A percentile compares a stretch with the other conserved stretches of the same genome.
Evolutionary conservation across 2,888 invertebrate genomes (phyloP).

Genomic region (Meliscaeva auricollis): DNA sequence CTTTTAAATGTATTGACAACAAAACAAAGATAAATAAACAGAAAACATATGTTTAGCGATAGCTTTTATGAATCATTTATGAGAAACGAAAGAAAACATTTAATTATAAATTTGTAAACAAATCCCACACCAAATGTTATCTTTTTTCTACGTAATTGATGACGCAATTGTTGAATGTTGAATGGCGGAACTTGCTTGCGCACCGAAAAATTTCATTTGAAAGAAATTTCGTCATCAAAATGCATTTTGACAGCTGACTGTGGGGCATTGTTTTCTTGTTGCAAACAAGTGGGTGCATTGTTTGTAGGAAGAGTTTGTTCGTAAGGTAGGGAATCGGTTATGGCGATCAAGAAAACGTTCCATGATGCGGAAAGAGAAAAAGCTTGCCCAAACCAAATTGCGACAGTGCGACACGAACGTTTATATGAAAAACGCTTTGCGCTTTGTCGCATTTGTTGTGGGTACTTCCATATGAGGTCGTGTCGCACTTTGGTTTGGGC

Average conservation of each 20-base stretch:
- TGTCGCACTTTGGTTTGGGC: too few species aligned
- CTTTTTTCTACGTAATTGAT: constrained; percentile 25
- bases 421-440: too few species aligned
- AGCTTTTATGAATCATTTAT: constrained; percentile 56
- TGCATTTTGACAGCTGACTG: constrained; percentile 43
- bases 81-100: constrained; percentile 42
- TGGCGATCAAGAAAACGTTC: too few species aligned
- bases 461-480: too few species aligned
- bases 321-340: not conserved
- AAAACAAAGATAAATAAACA: constrained; percentile 54
- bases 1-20: not conserved
- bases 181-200: constrained; percentile 2
- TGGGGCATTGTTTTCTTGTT: constrained; percentile 37
- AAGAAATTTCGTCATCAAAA: constrained; percentile 17
- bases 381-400: too few species aligned
- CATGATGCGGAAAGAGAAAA: too few species aligned
- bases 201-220: constrained; percentile 15
- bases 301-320: constrained; percentile 1
- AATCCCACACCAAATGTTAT: constrained; percentile 27
- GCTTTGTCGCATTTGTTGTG: too few species aligned
- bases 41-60: constrained; percentile 56
- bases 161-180: constrained; percentile 51
- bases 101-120: constrained; percentile 56
- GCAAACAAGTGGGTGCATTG: constrained; percentile 32
- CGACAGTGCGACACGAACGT: too few species aligned